Percentiles rank a stretch among this genome's conserved stretches.
phyloP scores from a whole-genome alignment of 1,140 invertebrate genomes.

The Telenomus remus region DNA sequence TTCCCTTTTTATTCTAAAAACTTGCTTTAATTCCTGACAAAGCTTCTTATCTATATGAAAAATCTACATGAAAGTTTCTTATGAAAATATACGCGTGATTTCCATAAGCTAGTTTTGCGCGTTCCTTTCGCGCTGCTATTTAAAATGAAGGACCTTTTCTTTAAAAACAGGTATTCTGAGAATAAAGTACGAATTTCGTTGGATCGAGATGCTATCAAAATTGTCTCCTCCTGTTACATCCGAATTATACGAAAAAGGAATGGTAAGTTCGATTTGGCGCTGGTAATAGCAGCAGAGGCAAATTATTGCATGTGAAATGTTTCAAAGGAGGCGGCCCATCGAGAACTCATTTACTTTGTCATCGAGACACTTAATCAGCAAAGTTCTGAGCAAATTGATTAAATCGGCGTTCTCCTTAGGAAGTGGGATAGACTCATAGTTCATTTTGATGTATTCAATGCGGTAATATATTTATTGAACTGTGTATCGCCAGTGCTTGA shows the following conservation, averaged over 20 bases:
- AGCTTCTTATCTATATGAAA: constrained; percentile 19
- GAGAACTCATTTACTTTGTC: constrained; percentile 7
- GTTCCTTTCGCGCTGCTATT: constrained; percentile 1
- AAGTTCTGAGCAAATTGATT: constrained; percentile 19
- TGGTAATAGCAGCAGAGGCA: no score
- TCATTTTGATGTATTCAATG: constrained; percentile 20
- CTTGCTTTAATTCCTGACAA: constrained; percentile 9
- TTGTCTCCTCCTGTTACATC: background rate
- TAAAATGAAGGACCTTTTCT: constrained; percentile 9
- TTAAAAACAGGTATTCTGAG: constrained; percentile 6
- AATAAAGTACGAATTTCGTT: constrained; percentile 1
- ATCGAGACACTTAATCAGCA: constrained; percentile 6
- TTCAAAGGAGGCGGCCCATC: no score
- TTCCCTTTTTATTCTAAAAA: constrained; percentile 3
- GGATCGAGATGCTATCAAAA: background rate
- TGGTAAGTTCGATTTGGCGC: background rate
- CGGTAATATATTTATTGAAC: constrained; percentile 15
- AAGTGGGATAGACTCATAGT: constrained; percentile 6
- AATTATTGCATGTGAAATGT: constrained; percentile 4
- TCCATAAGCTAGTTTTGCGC: constrained; percentile 10
- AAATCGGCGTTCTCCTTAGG: constrained; percentile 6
- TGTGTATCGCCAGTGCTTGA: background rate
- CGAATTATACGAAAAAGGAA: background rate
- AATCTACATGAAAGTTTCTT: constrained; percentile 22
- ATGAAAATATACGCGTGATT: constrained; percentile 19